Evolutionary conservation across 92 coral and sea anemone species (phyloP).

Genomic region (Palythoa grandis): DNA sequence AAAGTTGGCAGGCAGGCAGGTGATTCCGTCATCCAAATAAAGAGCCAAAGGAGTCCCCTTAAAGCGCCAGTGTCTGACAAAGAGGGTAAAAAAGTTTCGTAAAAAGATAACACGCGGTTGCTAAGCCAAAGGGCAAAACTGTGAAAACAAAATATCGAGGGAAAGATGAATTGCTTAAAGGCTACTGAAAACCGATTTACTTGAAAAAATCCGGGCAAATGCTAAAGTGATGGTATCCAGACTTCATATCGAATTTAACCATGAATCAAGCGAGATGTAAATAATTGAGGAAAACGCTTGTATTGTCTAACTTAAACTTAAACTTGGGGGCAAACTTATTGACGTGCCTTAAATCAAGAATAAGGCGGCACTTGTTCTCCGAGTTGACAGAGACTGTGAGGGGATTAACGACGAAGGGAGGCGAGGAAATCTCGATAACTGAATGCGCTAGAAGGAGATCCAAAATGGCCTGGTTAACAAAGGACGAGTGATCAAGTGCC

Average conservation of each 20-base stretch:
- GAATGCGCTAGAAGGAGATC: background rate
- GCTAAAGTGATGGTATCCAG: background rate
- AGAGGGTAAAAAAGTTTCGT: background rate
- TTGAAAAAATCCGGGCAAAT: background rate
- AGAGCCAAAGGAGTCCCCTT: background rate
- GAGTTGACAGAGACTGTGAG: background rate
- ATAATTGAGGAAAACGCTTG: background rate
- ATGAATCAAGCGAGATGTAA: background rate
- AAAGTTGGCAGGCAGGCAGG: background rate
- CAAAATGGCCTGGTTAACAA: background rate
- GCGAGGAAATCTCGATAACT: background rate
- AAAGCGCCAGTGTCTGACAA: background rate
- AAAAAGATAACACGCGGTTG: background rate
- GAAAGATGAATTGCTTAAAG: background rate
- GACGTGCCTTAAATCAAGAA: conserved; percentile 11
- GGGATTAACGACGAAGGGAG: background rate
- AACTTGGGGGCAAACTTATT: background rate
- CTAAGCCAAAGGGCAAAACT: conserved; percentile 13
- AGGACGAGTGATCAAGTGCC: background rate
- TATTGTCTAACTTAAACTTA: background rate
- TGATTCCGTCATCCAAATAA: background rate
- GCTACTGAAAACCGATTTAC: background rate
- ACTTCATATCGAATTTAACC: background rate
- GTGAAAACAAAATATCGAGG: background rate
- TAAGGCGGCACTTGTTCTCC: conserved; percentile 14